Base-by-base conservation (phyloP, 2,888 invertebrate genomes). In the Allygus modestus region DNA sequence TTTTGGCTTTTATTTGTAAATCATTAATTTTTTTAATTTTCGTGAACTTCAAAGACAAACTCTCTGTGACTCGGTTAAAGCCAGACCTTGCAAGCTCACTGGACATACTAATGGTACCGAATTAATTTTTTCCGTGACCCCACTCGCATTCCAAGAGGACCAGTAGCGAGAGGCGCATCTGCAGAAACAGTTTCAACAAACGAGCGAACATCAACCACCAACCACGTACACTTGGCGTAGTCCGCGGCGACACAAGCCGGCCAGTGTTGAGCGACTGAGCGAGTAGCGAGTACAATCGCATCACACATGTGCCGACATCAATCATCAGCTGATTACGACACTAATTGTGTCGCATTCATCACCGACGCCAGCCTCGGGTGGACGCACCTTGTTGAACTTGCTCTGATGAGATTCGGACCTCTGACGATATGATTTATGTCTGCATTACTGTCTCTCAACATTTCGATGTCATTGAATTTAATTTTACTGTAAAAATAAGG, bases 241-340 rank as follows among this genome's bases (percentile, higher is more conserved):
- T 46, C 46, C 58, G 4, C 2, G 58, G 2, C 15, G 23, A 23
- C 20, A 58, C 58, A 58, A 23, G 7, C 2, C 58, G 65, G 31
- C 12, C 65, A 65, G 65, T 65, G 65, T 65, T 31, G 31, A 23
- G 46, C 46, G 58, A 58, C 58, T 5, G 58, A 46, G 46, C 26
- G 58, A 23, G 20, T n/a, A 1, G 58, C 51, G 51, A 51, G 28
- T 15, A 15, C 15, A 9, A 65, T 26, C 28, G 15, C 28, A 54
- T 23, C 20, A 54, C 54, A 54, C 54, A 54, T 23, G 54, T 23
- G 46, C 7, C 23, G 23, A 5, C 54, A 65, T 65, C 31, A 65
- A 65, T 65, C 65, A 65, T 65, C 65, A 15, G 65, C 65, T 65
- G 65, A 65, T 65, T 65, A 65, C 65, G 65, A 31, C 65, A 65